Conservation (phyloP, 1,140 invertebrate genomes). For the Scaptomyza hsui region DNA sequence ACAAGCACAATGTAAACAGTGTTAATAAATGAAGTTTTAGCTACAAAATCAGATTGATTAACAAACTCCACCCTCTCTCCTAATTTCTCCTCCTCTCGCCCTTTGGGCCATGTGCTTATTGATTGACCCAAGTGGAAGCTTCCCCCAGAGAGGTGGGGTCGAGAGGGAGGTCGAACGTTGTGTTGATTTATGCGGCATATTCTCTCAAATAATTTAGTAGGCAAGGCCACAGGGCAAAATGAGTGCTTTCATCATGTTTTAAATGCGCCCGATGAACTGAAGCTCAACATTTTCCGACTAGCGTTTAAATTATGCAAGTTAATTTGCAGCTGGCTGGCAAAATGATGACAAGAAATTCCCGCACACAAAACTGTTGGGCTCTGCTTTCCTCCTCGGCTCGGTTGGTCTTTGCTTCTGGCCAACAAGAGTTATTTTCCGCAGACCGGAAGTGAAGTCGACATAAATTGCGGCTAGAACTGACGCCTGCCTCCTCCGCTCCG, state of each 20-base stretch:
- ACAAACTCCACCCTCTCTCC: background rate
- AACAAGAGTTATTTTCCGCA: slow-evolving; percentile 79
- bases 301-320: slow-evolving; percentile 77
- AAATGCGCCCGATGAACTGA: slow-evolving; percentile 65
- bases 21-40: slow-evolving; percentile 12
- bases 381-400: background rate
- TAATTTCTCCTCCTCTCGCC: background rate
- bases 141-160: too few relatives aligned
- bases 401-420: slow-evolving; percentile 13
- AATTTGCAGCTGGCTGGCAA: slow-evolving; percentile 70
- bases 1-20: background rate
- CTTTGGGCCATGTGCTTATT: background rate
- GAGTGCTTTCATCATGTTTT: slow-evolving; percentile 50
- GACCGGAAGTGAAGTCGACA: slow-evolving; percentile 80
- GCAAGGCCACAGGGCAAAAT: slow-evolving; percentile 50
- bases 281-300: slow-evolving; percentile 59
- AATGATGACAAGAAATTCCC: slow-evolving; percentile 78
- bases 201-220: slow-evolving; percentile 58
- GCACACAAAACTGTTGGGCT: slow-evolving; percentile 27
- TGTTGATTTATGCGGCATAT: slow-evolving; percentile 55
- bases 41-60: slow-evolving; percentile 20
- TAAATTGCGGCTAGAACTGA: slow-evolving; percentile 75
- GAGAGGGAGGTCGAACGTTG: slow-evolving; percentile 25
- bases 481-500: slow-evolving; percentile 30
- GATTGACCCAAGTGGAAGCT: slow-evolving; percentile 18